Evolutionary conservation across 2,888 invertebrate species (phyloP), one percentile per base, ranked within the genome.

Genomic region (Idaea straminata): DNA sequence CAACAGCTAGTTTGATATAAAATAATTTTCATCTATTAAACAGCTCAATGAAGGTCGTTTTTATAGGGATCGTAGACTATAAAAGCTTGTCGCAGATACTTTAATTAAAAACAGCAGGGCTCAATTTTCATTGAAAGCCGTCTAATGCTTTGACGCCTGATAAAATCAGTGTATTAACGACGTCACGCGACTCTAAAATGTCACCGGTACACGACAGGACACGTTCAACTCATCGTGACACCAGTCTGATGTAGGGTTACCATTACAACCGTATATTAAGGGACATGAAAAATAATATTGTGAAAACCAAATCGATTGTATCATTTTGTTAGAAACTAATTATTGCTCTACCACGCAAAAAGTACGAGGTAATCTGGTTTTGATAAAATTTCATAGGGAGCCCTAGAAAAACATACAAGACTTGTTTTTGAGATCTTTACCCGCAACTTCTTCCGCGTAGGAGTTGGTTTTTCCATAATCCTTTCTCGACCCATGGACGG

Each of bases 191-290:
- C 59, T 4, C 25, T 61, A 15, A 47, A 63, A 47, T 62, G 64
- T 68, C 64, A 66, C 68, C 36, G 62, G 61, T 64, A 35, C 64
- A 61, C 61, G 63, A 25, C 59, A 34, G 25, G 59, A 66, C 64
- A 64, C 61, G 66, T 64, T 66, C 57, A 59, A 47, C 47, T 47
- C 47, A 10, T 47, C 47, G 13, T 47, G 47, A 47, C 47, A 47
- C 4, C 47, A 47, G 47, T 10, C 47, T 47, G 47, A 47, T 47
- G 47, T 47, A 47, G 47, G 47, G 47, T 47, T 47, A 47, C 47
- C 47, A 47, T 47, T 47, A 7, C 4, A 47, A 47, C 10, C 3
- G 25, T 25, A 25, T 25, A 2, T 25, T 25, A 47, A 13, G 47
- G 47, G 10, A 1, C 10, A 13, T 10, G 4, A 10, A 25, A 25